Base-by-base conservation (phyloP, 2,888 invertebrate species). In the Griposia aprilina region DNA sequence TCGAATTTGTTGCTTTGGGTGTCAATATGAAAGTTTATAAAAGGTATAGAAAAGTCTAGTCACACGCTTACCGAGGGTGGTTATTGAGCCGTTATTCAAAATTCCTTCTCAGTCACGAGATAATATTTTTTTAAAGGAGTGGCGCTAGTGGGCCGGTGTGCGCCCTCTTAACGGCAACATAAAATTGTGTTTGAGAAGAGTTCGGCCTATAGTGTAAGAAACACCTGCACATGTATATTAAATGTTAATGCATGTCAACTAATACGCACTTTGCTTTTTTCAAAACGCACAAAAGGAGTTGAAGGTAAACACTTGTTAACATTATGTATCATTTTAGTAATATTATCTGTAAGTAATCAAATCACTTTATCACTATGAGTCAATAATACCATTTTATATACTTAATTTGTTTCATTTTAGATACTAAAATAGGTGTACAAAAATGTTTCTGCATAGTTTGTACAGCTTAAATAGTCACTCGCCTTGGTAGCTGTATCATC, bases 211-310 rank as follows among this genome's bases (percentile, higher is more conserved):
- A 77, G 20, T 57, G 60, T 83, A 83, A 59, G 71, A 23, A 60
- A 73, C 84, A 87, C 72, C 15, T 62, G 70, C 78, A 81, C 75
- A 76, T 78, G 62, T 83, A 65, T 63, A 69, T 23, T 68, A 74
- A 74, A 59, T 66, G 66, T 80, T 73, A 73, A 72, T 81, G 89
- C 90, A 90, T 79, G 78, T 91, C 88, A 80, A 94, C 89, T 95
- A 95, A 95, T 92, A 90, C 90, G 90, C 91, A 91, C 90, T 94
- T 94, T 94, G 92, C 92, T 94, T 95, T 93, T 92, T 92, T 88
- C 92, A 90, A 90, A 90, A 88, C 85, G 91, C 95, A 94, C 95
- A 89, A 91, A 93, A 96, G 96, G 96, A 96, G 91, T 91, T 96
- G 80, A 96, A 96, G 96, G 96, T 96, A 96, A 96, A 88, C 87